These are phyloP conservation scores for Hypotaenidia philippensis DNA, from an alignment of 2,797 vertebrate genomes.

Conservation along the genomic window DNA sequence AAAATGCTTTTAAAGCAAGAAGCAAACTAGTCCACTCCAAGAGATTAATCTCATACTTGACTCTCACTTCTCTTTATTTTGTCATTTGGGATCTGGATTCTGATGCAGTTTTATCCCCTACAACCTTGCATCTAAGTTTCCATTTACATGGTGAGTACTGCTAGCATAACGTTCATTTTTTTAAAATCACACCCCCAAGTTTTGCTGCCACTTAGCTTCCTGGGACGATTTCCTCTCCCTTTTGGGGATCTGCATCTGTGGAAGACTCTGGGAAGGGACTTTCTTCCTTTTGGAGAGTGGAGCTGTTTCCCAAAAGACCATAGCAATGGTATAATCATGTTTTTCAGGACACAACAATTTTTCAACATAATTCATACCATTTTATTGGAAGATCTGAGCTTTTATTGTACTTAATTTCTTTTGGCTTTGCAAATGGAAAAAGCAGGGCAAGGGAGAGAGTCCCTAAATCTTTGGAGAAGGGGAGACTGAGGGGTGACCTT, in stretches of 20 bases:
- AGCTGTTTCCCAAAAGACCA: not conserved
- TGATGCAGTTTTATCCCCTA: not conserved
- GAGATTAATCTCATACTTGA: not conserved
- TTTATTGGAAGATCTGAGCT: not conserved
- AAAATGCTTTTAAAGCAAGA: not conserved
- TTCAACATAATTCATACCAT: not conserved
- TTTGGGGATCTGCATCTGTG: not conserved
- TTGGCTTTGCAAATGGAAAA: not conserved
- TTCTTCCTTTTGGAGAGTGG: not conserved
- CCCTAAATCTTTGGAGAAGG: no score
- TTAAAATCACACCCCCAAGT: not conserved
- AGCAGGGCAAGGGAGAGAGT: fast-evolving
- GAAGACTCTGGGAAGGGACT: not conserved
- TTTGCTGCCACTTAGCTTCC: not conserved
- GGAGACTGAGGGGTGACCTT: no score
- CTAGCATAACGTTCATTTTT: not conserved
- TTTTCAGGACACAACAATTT: not conserved
- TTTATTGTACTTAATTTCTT: not conserved
- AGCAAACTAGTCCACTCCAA: not conserved
- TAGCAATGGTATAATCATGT: not conserved
- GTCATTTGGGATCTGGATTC: not conserved
- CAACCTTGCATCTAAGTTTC: not conserved
- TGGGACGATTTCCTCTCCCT: not conserved
- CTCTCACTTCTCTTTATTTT: not conserved
- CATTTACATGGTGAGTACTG: not conserved